phyloP scores from a whole-genome alignment of 2,888 invertebrate genomes.

The Agrotis exclamationis region DNA sequence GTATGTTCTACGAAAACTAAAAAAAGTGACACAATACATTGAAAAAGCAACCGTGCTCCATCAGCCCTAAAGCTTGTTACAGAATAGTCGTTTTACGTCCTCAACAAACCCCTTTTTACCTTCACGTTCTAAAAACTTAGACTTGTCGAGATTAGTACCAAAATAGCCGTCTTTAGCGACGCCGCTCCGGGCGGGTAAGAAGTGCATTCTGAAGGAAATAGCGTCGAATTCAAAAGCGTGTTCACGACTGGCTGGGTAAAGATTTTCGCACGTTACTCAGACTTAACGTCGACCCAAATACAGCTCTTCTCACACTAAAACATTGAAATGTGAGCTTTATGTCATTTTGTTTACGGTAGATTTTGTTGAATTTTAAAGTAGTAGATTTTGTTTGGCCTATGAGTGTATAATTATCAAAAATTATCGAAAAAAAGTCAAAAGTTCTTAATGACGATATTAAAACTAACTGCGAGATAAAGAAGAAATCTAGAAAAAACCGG shows the following conservation, averaged over 20 bases:
- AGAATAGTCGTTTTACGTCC: slow-evolving; percentile 11
- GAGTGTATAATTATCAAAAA: too few species aligned
- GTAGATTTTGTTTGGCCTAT: too few species aligned
- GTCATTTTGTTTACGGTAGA: too few species aligned
- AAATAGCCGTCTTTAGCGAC: slow-evolving; percentile 60
- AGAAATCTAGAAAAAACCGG: too few species aligned
- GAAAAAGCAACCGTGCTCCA: slow-evolving; percentile 3
- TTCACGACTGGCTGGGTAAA: slow-evolving; percentile 35
- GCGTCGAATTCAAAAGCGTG: slow-evolving; percentile 46
- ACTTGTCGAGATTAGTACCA: slow-evolving; percentile 38
- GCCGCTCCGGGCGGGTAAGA: slow-evolving; percentile 43
- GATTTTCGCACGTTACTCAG: neutral
- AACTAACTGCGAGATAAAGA: too few species aligned
- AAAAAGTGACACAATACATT: neutral
- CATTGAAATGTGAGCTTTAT: too few species aligned
- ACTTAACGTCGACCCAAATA: too few species aligned
- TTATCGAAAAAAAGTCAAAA: too few species aligned
- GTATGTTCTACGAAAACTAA: neutral
- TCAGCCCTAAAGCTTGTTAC: slow-evolving; percentile 10
- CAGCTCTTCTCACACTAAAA: too few species aligned
- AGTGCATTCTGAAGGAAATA: slow-evolving; percentile 39
- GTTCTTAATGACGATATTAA: too few species aligned
- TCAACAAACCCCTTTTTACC: slow-evolving; percentile 28
- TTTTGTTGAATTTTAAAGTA: too few species aligned
- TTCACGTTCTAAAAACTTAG: slow-evolving; percentile 28